phyloP scores from a whole-genome alignment of 2,797 vertebrate genomes.

The Hozukius guyotensis region DNA sequence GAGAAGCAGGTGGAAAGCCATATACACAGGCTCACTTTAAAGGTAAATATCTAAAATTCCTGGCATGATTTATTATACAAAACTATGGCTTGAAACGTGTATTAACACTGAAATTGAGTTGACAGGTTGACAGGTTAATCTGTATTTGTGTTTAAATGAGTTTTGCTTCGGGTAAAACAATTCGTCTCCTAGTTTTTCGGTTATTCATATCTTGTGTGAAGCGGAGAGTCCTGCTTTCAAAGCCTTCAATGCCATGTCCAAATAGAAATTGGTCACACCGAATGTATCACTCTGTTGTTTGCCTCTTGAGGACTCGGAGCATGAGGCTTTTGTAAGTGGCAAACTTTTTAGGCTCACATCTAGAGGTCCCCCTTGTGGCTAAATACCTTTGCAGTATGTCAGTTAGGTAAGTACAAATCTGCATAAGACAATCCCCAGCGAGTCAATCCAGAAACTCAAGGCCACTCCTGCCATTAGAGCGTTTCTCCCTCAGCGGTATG shows the following conservation, averaged over 20 bases:
- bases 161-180: background rate
- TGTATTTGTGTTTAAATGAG: background rate
- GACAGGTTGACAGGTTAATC: background rate
- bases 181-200: background rate
- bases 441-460: slow-evolving; percentile 12
- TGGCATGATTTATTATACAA: background rate
- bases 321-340: background rate
- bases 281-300: background rate
- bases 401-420: slow-evolving; percentile 16
- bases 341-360: background rate
- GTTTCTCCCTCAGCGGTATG: slow-evolving; percentile 38
- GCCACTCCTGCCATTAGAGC: background rate
- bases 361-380: slow-evolving; percentile 62
- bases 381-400: background rate
- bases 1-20: background rate
- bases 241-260: slow-evolving; percentile 2
- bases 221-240: background rate
- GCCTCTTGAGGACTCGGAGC: background rate
- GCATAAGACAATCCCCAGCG: background rate
- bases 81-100: background rate
- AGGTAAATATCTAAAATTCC: background rate
- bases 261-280: slow-evolving; percentile 15
- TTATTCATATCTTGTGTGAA: background rate
- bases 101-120: background rate
- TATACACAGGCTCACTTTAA: background rate